Conservation (phyloP, 2,888 invertebrate species). For the Anarsia innoxiella region DNA sequence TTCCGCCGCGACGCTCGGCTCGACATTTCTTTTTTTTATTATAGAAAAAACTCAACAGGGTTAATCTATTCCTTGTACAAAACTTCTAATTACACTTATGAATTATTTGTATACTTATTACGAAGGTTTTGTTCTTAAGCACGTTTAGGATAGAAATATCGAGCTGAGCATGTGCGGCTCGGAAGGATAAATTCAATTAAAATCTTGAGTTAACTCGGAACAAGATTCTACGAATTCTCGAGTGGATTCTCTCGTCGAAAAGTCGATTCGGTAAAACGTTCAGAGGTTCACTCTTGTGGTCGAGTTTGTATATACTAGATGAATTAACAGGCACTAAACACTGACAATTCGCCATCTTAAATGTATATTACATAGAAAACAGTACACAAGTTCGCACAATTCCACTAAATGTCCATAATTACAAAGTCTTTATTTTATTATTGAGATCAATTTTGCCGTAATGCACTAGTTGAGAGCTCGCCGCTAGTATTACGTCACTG, state of each 20-base stretch:
- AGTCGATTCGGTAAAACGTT: constrained; percentile 61
- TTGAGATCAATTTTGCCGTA: constrained; percentile 71
- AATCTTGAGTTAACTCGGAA: constrained; percentile 35
- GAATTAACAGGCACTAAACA: constrained; percentile 70
- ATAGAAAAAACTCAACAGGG: neutral
- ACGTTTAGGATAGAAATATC: neutral
- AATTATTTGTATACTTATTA: neutral
- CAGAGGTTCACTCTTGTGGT: constrained; percentile 54
- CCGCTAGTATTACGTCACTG: constrained; percentile 25
- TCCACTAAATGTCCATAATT: constrained; percentile 62
- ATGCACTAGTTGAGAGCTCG: constrained; percentile 45
- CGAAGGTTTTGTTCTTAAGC: neutral
- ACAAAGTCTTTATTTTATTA: constrained; percentile 64
- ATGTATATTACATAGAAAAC: constrained; percentile 67
- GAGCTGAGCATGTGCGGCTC: constrained; percentile 13
- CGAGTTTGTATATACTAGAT: constrained; percentile 49
- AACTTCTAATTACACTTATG: neutral
- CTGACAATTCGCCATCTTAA: constrained; percentile 54
- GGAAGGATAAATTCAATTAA: constrained; percentile 38
- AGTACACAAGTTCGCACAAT: constrained; percentile 66
- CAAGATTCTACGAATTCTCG: constrained; percentile 48
- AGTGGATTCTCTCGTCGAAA: constrained; percentile 45
- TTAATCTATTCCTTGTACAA: neutral
- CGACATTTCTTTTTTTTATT: neutral
- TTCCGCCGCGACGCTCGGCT: constrained; percentile 7